These are phyloP conservation scores for Rhopalosiphum padi DNA, from an alignment of 1,140 invertebrate genomes.

Conservation along the genomic window DNA sequence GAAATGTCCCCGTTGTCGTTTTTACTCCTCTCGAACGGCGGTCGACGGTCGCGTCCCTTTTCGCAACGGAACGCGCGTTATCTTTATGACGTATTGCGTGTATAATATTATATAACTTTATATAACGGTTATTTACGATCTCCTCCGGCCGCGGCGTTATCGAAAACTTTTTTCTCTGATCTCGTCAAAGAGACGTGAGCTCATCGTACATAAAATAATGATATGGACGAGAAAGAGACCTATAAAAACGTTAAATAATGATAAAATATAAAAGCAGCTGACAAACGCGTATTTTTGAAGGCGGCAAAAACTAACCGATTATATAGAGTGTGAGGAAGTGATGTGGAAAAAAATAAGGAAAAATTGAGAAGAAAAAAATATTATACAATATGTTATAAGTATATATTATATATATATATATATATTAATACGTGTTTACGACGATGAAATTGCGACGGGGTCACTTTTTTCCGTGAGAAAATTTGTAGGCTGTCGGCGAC, in stretches of 20 bases:
- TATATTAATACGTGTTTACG: not conserved
- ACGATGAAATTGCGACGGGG: not conserved
- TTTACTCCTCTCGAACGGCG: not conserved
- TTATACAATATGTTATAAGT: not conserved
- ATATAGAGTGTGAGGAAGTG: not conserved
- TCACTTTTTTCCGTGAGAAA: conserved; percentile 48
- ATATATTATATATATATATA: not conserved
- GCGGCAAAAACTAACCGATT: not conserved
- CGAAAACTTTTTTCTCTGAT: conserved; percentile 38
- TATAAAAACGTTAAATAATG: not conserved
- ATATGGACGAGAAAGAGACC: not conserved
- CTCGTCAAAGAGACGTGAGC: not conserved
- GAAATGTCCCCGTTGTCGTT: conserved; percentile 1
- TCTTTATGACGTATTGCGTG: conserved; percentile 37
- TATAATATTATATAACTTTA: not conserved
- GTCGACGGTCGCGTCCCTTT: conserved; percentile 24
- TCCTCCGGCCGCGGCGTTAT: not conserved
- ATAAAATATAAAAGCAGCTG: not conserved
- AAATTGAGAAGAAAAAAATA: not conserved
- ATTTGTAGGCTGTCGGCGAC: conserved; percentile 55
- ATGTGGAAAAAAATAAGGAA: not conserved
- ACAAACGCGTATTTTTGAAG: not conserved
- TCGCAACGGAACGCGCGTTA: conserved; percentile 15
- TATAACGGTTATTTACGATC: conserved; percentile 10
- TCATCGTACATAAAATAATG: not conserved